phyloP scores from a whole-genome alignment of 2,797 vertebrate genomes.

The Smutsia temminckii region DNA sequence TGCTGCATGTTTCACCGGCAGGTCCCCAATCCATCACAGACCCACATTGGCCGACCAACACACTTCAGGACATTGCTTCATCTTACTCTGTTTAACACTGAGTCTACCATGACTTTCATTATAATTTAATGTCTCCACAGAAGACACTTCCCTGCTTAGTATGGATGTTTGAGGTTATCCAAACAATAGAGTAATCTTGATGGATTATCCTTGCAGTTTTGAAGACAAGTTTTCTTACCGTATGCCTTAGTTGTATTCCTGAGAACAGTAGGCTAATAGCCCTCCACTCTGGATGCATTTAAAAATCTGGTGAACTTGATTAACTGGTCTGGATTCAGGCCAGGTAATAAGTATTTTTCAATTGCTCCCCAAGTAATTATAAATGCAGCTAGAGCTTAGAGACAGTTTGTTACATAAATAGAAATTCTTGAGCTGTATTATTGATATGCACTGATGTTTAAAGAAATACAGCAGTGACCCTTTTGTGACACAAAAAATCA shows the following conservation, averaged over 20 bases:
- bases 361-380: not conserved
- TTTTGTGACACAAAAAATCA: constrained; percentile 12
- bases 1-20: not conserved
- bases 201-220: not conserved
- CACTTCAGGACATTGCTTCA: not conserved
- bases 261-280: not conserved
- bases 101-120: not conserved
- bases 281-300: not conserved
- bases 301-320: not conserved
- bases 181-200: not conserved
- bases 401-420: not conserved
- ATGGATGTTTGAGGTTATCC: not conserved
- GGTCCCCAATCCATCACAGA: not conserved
- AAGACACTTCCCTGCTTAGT: not conserved
- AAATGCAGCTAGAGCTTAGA: not conserved
- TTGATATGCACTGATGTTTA: not conserved
- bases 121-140: not conserved
- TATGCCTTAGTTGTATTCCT: not conserved
- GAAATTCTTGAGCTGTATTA: not conserved
- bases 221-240: not conserved
- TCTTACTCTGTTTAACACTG: not conserved
- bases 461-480: not conserved
- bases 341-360: not conserved
- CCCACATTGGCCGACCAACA: not conserved
- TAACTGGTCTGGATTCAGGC: not conserved